Evolutionary conservation across 2,113 vertebrate genomes (phyloP).

Genomic region (Ciconia maguari): DNA sequence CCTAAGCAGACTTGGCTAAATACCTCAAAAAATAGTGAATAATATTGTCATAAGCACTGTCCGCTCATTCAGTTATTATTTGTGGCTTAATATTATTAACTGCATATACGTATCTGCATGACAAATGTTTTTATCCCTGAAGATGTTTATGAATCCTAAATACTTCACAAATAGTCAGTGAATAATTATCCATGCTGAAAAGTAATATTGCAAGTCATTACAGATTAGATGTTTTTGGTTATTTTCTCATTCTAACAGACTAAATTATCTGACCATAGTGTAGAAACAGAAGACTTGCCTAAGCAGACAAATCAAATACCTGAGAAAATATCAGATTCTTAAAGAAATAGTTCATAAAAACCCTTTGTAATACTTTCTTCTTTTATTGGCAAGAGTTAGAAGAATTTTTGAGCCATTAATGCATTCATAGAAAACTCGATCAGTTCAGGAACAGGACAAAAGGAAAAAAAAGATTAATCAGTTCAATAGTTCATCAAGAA

Average conservation of each 20-base stretch:
- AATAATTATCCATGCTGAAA: slow-evolving; percentile 10
- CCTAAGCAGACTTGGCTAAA: neutral
- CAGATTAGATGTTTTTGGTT: neutral
- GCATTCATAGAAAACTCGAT: neutral
- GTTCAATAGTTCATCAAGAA: neutral
- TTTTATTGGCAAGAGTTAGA: neutral
- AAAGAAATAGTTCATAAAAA: neutral
- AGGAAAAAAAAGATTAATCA: neutral
- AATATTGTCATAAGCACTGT: neutral
- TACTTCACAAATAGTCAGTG: neutral
- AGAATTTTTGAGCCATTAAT: neutral
- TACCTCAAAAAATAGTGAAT: neutral
- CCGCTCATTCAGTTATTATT: neutral
- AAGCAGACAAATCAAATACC: neutral
- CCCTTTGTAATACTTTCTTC: neutral
- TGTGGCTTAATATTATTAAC: neutral
- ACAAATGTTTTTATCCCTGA: neutral
- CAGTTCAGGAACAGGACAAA: neutral
- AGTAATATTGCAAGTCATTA: neutral
- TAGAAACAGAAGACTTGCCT: neutral
- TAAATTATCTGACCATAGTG: neutral
- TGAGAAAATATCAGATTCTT: neutral
- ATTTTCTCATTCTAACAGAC: slow-evolving; percentile 3
- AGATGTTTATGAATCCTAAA: slow-evolving; percentile 18
- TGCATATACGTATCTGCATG: neutral